phyloP scores from a whole-genome alignment of 2,888 invertebrate species.

The Tetranychus truncatus region DNA sequence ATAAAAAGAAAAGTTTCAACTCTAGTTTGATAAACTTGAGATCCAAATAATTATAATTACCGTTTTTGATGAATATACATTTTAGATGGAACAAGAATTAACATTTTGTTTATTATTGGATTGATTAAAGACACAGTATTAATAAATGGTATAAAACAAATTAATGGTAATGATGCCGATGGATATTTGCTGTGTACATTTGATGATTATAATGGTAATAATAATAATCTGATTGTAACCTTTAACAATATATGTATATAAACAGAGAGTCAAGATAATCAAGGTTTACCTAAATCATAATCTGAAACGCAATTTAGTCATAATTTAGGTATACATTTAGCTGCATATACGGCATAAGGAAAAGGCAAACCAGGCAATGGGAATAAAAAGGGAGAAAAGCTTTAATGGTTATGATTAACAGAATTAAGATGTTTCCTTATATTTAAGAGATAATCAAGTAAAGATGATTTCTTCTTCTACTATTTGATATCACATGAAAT shows the following conservation, averaged over 20 bases:
- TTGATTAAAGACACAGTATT: too few relatives aligned
- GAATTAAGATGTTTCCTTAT: neutral
- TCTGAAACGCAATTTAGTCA: neutral
- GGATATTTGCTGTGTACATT: neutral
- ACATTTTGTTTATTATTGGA: too few relatives aligned
- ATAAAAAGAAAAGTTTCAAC: too few relatives aligned
- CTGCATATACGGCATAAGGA: too few relatives aligned
- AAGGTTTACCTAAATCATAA: neutral
- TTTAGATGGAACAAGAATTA: too few relatives aligned
- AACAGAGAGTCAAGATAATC: neutral
- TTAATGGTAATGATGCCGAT: neutral
- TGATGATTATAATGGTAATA: neutral
- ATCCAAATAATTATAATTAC: too few relatives aligned
- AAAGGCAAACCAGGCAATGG: too few relatives aligned
- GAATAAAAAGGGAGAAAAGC: neutral
- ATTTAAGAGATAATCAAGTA: neutral
- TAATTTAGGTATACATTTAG: too few relatives aligned
- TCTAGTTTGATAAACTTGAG: too few relatives aligned
- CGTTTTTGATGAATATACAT: too few relatives aligned
- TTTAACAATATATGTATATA: neutral
- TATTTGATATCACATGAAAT: too few relatives aligned
- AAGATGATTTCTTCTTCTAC: too few relatives aligned
- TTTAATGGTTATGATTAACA: neutral
- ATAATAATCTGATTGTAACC: neutral
- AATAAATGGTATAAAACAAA: neutral